These are phyloP conservation scores for Acipenser oxyrinchus DNA, from an alignment of 2,797 vertebrate genomes.

Conservation along the genomic window DNA sequence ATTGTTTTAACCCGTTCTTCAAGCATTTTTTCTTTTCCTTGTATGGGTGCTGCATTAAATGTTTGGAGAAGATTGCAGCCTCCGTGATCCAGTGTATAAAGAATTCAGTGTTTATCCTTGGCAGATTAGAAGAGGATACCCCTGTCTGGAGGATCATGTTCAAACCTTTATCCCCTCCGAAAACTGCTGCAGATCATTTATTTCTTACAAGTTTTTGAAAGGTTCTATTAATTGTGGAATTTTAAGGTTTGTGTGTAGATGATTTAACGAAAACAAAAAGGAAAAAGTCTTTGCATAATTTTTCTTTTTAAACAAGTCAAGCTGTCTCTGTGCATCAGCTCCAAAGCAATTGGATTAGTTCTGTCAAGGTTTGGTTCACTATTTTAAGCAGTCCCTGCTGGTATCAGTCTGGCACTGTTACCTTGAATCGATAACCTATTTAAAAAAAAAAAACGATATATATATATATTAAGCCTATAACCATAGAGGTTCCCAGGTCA, in stretches of 20 bases:
- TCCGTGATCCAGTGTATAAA: too few relatives aligned
- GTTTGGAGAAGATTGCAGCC: too few relatives aligned
- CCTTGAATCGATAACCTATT: conserved; percentile 25
- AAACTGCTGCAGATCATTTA: conserved; percentile 1
- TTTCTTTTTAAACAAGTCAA: conserved; percentile 1
- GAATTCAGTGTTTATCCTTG: too few relatives aligned
- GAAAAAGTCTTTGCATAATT: conserved; percentile 9
- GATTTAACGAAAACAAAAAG: background rate
- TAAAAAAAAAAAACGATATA: conserved; percentile 17
- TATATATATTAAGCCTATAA: conserved; percentile 11
- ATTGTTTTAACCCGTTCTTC: conserved; percentile 66
- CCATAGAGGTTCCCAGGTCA: conserved; percentile 25
- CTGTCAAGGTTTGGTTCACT: conserved; percentile 6
- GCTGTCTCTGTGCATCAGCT: conserved; percentile 11
- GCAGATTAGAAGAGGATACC: too few relatives aligned
- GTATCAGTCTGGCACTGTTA: conserved; percentile 64
- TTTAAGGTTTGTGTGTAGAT: conserved; percentile 9
- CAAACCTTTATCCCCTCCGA: background rate
- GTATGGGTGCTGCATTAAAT: too few relatives aligned
- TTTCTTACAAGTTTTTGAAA: conserved; percentile 1
- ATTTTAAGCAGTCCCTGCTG: conserved; percentile 28
- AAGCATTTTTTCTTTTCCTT: too few relatives aligned
- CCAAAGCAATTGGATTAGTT: conserved; percentile 8
- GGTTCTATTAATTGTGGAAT: background rate
- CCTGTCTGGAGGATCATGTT: too few relatives aligned